Conservation (phyloP, 2,797 vertebrate genomes). For the Eurystomus glaucurus region DNA sequence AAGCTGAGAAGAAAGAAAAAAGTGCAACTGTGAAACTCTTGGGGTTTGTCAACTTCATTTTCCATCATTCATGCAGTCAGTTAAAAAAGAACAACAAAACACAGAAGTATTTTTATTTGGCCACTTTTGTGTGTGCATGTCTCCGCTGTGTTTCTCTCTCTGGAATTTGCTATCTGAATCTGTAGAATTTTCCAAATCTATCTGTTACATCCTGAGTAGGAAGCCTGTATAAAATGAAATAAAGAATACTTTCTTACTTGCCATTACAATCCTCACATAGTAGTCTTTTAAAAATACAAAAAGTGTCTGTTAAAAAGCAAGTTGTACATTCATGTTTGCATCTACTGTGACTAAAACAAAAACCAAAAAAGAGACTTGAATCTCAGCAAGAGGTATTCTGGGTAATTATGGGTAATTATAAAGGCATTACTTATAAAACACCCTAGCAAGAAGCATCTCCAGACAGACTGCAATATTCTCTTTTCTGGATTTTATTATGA, state of each 20-base stretch:
- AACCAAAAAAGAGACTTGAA: background rate
- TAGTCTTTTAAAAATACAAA: background rate
- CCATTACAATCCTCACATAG: background rate
- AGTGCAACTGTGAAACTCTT: background rate
- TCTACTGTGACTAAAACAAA: background rate
- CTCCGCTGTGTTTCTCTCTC: background rate
- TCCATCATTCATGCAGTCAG: background rate
- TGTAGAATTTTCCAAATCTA: background rate
- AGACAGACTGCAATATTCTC: background rate
- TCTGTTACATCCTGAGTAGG: background rate
- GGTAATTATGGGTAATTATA: background rate
- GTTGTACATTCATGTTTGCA: background rate
- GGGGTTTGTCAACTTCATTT: background rate
- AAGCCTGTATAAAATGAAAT: background rate
- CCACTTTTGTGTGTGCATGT: background rate
- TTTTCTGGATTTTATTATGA: background rate
- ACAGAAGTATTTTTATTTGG: background rate
- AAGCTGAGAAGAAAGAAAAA: background rate
- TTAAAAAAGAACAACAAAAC: background rate
- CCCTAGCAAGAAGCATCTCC: background rate
- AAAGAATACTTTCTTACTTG: background rate
- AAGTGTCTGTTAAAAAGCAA: background rate
- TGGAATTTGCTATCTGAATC: background rate
- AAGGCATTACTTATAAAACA: background rate
- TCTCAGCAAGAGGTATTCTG: background rate